These are phyloP conservation scores for Mystacides longicornis DNA, from an alignment of 2,888 invertebrate genomes.

Conservation along the genomic window DNA sequence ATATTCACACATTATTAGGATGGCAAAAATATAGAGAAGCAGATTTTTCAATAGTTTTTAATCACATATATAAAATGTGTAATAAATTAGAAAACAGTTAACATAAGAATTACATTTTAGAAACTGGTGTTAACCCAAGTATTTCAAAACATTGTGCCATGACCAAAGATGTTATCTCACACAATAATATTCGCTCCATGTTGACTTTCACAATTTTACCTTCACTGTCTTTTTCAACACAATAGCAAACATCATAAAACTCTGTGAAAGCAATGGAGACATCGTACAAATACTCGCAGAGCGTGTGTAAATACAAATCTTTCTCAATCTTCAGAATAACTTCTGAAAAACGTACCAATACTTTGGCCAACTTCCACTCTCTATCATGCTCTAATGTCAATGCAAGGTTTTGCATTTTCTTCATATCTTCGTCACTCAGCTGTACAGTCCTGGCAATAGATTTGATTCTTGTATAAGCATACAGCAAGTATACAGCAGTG, in stretches of 20 bases:
- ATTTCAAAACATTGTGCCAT: slow-evolving; percentile 85
- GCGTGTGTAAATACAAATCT: slow-evolving; percentile 73
- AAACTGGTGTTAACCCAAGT: slow-evolving; percentile 84
- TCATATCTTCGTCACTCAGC: slow-evolving; percentile 53
- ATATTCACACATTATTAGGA: no score
- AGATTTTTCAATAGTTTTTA: not conserved
- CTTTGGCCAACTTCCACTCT: slow-evolving; percentile 92
- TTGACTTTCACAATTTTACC: slow-evolving; percentile 79
- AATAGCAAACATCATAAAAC: slow-evolving; percentile 97
- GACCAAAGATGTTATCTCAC: slow-evolving; percentile 85
- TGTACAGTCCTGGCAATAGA: slow-evolving; percentile 80
- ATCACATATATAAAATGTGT: not conserved
- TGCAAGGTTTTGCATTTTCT: slow-evolving; percentile 51
- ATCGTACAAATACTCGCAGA: slow-evolving; percentile 96
- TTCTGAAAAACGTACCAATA: slow-evolving; percentile 79
- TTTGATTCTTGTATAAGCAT: slow-evolving; percentile 89
- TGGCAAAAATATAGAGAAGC: no score
- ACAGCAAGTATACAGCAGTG: slow-evolving; percentile 94
- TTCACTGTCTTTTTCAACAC: slow-evolving; percentile 82
- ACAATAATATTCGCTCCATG: slow-evolving; percentile 78
- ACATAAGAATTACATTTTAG: slow-evolving; percentile 67
- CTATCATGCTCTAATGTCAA: slow-evolving; percentile 78
- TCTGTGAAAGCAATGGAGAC: slow-evolving; percentile 89
- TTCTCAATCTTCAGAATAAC: slow-evolving; percentile 72
- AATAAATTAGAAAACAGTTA: not conserved